These are phyloP conservation scores for Emydoidea blandingii DNA, from an alignment of 2,797 vertebrate species.

Conservation along the genomic window DNA sequence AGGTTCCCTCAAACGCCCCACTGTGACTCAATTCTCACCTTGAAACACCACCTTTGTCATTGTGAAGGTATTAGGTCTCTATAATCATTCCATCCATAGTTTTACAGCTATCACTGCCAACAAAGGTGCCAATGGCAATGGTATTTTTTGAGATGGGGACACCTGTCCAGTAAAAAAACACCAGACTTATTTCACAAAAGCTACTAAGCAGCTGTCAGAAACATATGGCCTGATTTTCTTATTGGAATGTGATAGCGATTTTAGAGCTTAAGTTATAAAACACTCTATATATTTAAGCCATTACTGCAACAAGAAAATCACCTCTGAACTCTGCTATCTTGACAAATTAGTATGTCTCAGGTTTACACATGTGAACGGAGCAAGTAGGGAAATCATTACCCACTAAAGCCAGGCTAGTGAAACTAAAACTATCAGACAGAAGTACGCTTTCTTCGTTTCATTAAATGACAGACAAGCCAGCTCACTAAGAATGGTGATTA, in stretches of 20 bases:
- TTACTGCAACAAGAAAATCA: background rate
- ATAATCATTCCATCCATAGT: background rate
- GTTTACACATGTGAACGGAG: slow-evolving; percentile 20
- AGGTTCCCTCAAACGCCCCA: background rate
- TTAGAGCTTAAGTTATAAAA: background rate
- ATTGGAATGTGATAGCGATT: background rate
- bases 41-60: background rate
- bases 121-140: background rate
- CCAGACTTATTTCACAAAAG: background rate
- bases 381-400: slow-evolving; percentile 17
- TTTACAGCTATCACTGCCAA: background rate
- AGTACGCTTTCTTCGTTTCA: background rate
- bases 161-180: background rate
- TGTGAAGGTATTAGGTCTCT: background rate
- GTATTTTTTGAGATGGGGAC: background rate
- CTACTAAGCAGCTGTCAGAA: background rate
- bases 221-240: background rate
- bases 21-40: background rate
- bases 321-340: slow-evolving; percentile 36
- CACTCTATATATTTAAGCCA: background rate
- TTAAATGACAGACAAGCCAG: background rate
- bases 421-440: background rate
- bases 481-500: background rate
- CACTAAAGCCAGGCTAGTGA: background rate
- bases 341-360: slow-evolving; percentile 44